Evolutionary conservation across 2,113 vertebrate species (phyloP).

Genomic region (Terrapene triunguis): DNA sequence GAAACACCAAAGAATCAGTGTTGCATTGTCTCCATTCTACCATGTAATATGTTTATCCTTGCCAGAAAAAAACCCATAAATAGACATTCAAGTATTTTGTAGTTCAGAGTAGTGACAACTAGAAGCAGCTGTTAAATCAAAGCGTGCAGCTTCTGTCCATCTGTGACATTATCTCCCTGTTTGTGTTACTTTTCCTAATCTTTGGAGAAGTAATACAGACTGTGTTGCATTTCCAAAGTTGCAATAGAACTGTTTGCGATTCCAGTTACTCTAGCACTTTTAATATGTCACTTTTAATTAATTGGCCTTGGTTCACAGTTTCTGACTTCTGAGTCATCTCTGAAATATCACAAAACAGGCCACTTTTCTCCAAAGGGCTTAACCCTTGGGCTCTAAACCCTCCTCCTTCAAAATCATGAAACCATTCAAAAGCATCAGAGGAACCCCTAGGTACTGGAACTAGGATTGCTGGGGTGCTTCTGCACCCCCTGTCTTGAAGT

Average conservation of each 20-base stretch:
- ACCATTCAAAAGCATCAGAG: constrained; percentile 3
- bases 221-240: background rate
- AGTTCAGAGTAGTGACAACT: background rate
- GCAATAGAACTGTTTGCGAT: background rate
- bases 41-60: background rate
- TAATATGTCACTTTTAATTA: background rate
- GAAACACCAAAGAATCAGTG: background rate
- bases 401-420: constrained; percentile 20
- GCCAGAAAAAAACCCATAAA: background rate
- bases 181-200: background rate
- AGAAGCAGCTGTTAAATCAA: background rate
- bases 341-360: background rate
- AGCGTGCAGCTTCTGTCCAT: background rate
- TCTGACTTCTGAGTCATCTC: constrained; percentile 17
- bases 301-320: constrained; percentile 7
- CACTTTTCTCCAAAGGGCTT: background rate
- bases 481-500: no score
- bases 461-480: no score
- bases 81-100: background rate
- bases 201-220: background rate
- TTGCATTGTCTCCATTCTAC: background rate
- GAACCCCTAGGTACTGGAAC: no score
- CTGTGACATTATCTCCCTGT: background rate
- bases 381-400: background rate
- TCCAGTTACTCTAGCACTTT: background rate